Percentiles rank a stretch among this genome's conserved stretches.
phyloP scores from a whole-genome alignment of 2,113 vertebrate genomes.

The Eira barbara region DNA sequence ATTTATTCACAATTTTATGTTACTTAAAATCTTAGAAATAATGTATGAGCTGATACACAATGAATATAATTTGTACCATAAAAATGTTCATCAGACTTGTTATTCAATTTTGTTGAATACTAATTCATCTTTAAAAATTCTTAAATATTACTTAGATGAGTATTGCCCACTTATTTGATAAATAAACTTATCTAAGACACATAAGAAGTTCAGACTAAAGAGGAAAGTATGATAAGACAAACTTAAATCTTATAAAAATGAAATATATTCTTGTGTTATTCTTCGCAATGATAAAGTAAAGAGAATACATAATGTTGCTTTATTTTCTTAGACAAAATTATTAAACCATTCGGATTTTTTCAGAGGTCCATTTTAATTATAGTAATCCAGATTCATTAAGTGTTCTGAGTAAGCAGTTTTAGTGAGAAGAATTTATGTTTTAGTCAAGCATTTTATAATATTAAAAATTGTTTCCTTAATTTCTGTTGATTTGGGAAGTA shows the following conservation, averaged over 20 bases:
- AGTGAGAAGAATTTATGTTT: neutral
- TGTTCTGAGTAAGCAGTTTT: neutral
- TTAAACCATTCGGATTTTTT: neutral
- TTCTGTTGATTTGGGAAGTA: neutral
- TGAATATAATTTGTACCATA: neutral
- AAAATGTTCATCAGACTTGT: neutral
- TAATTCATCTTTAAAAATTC: neutral
- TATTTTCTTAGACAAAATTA: neutral
- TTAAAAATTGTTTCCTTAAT: constrained; percentile 16
- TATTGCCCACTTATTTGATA: neutral
- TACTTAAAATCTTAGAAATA: neutral
- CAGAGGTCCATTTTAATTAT: constrained; percentile 17
- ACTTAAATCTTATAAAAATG: neutral
- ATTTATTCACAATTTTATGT: neutral
- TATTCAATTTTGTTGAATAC: neutral
- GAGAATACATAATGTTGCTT: neutral
- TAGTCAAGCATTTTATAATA: neutral
- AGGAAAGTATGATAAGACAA: neutral
- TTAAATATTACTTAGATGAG: neutral
- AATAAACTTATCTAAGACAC: neutral
- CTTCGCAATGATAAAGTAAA: neutral
- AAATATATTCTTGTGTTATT: neutral
- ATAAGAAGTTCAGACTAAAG: neutral
- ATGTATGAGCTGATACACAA: neutral
- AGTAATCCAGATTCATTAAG: neutral